Evolutionary conservation across 1,140 invertebrate species (phyloP), one percentile per base, ranked within the genome.

Genomic region (Drosophila pallidifrons): DNA sequence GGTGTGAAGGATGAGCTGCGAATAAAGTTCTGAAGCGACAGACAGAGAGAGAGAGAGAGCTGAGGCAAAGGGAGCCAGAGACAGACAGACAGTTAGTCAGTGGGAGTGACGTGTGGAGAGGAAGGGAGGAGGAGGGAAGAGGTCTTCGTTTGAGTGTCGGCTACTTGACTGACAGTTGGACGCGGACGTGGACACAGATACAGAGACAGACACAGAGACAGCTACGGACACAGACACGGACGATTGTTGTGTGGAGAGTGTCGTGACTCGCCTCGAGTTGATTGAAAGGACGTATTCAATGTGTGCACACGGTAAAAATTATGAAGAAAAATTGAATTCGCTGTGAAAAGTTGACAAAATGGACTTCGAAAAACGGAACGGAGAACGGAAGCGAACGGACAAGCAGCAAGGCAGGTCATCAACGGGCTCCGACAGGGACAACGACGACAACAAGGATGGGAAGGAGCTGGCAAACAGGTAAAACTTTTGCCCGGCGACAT

Each of bases 231-330:
- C 8, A 20, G 74, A 64, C 60, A 46, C 55, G 76, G 74, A 61
- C 60, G 75, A 79, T 85, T 86, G 75, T 81, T 76, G 66, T 69
- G 70, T 46, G 13, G 5, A 13, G 5, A 8, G 65, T 47, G 76
- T 69, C 51, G 52, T 61, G 58, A 54, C 30, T 54, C 51, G 61
- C n/a, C 46, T 35, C 8, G 51, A 55, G 65, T 75, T 89, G 89
- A 91, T 91, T 91, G 85, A 91, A 86, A 87, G 85, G 77, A 75
- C 75, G 77, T 77, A 82, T 91, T 81, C 85, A 91, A 75, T 85
- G 79, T 81, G 81, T 79, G 85, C 64, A 65, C 75, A 72, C 60
- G 77, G 72, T 55, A 60, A 69, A 83, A 79, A 85, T 91, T 91
- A 88, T 91, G 81, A 82, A 81, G 75, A 79, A 81, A 81, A 81